phyloP scores from a whole-genome alignment of 2,113 vertebrate species.

The Gopherus flavomarginatus region DNA sequence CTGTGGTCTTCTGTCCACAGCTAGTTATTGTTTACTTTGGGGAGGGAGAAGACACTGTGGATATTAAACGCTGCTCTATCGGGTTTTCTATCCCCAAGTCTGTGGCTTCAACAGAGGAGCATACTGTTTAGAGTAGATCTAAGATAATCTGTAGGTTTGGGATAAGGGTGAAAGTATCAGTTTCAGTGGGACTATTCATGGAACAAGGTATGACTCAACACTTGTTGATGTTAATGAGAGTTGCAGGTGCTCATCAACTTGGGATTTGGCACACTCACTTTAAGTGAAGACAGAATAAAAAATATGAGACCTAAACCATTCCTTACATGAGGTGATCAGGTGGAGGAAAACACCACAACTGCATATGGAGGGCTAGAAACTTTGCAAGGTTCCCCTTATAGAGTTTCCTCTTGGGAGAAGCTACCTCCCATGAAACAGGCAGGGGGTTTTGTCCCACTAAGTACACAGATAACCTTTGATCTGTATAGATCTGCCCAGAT shows the following conservation, averaged over 20 bases:
- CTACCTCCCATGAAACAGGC: not conserved
- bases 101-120: not conserved
- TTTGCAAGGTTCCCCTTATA: not conserved
- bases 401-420: not conserved
- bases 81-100: not conserved
- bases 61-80: not conserved
- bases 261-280: not conserved
- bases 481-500: not conserved
- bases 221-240: not conserved
- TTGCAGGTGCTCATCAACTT: not conserved
- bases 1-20: constrained; percentile 60
- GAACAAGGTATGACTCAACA: not conserved
- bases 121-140: not conserved
- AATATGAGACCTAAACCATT: not conserved
- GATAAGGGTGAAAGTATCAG: not conserved
- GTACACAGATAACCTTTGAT: not conserved
- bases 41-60: not conserved
- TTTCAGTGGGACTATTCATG: not conserved
- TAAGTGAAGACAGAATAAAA: not conserved
- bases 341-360: not conserved
- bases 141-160: not conserved
- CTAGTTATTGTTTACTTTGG: not conserved
- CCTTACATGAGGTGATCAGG: not conserved
- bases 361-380: not conserved
- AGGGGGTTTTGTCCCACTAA: not conserved